phyloP scores from a whole-genome alignment of 2,113 vertebrate genomes.

The Tinamus guttatus region DNA sequence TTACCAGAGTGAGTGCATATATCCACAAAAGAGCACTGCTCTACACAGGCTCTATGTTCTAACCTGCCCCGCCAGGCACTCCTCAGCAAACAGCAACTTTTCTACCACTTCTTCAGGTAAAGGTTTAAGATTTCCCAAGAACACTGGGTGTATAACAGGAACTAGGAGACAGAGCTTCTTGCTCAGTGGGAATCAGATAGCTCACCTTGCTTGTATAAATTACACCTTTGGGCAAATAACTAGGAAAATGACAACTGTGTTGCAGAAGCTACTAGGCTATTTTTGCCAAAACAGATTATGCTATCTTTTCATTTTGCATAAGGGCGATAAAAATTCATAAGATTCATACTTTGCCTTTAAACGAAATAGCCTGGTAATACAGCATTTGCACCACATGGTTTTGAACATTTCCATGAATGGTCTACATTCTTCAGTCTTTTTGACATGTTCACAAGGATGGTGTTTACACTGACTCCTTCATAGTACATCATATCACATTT shows the following conservation, averaged over 20 bases:
- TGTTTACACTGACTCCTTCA: slow-evolving; percentile 48
- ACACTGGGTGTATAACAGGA: slow-evolving; percentile 25
- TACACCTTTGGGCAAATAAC: slow-evolving; percentile 40
- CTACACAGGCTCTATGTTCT: neutral
- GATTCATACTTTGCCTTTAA: slow-evolving; percentile 47
- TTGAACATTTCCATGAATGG: slow-evolving; percentile 43
- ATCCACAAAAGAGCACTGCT: neutral
- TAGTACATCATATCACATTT: slow-evolving; percentile 46
- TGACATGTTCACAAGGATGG: slow-evolving; percentile 48
- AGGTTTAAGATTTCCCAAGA: slow-evolving; percentile 58
- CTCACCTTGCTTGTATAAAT: slow-evolving; percentile 9
- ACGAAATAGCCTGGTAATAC: slow-evolving; percentile 35
- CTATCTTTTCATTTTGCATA: slow-evolving; percentile 57
- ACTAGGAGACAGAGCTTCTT: neutral
- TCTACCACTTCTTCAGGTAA: slow-evolving; percentile 39
- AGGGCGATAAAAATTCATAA: slow-evolving; percentile 68
- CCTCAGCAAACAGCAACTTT: neutral
- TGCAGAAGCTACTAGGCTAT: slow-evolving; percentile 50
- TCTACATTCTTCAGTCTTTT: slow-evolving; percentile 18
- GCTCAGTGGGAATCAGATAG: slow-evolving; percentile 20
- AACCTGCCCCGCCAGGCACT: neutral
- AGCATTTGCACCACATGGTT: slow-evolving; percentile 42
- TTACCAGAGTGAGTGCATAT: too few species aligned
- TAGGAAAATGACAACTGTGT: neutral
- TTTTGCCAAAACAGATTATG: slow-evolving; percentile 49